A percentile compares a stretch with the other conserved stretches of the same genome.
Conservation (phyloP, 2,888 invertebrate genomes). For the Apodemia mormo region DNA sequence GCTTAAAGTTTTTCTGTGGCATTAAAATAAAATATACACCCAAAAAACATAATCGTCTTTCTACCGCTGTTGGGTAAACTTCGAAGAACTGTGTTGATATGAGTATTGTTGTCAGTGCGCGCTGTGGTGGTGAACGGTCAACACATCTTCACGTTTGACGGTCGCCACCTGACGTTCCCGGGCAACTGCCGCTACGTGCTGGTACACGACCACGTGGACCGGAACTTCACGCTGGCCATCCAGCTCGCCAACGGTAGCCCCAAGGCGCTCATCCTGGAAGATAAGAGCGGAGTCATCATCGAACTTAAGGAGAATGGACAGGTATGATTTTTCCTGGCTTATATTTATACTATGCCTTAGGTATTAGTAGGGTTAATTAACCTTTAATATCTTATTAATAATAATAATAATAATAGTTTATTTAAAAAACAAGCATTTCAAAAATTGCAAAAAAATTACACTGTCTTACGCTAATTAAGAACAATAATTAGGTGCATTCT, state of each 20-base stretch:
- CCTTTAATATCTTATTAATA: no score
- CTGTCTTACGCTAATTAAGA: no score
- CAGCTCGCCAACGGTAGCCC: conserved; percentile 87
- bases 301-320: conserved; percentile 85
- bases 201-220: conserved; percentile 90
- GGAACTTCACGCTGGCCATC: conserved; percentile 91
- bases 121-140: conserved; percentile 90
- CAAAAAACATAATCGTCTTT: no score
- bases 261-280: conserved; percentile 85
- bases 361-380: no score
- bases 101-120: conserved; percentile 67
- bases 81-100: no score
- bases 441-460: no score
- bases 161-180: conserved; percentile 88
- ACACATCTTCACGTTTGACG: conserved; percentile 94
- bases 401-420: no score
- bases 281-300: conserved; percentile 84
- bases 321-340: conserved; percentile 49
- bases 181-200: conserved; percentile 93
- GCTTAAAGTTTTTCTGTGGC: no score
- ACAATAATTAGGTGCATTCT: no score
- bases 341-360: background rate
- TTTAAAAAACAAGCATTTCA: no score
- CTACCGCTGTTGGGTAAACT: no score
- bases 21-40: no score